Evolutionary conservation across 1,140 invertebrate species (phyloP), one percentile per base, ranked within the genome.

Genomic region (Pomacea maculata): DNA sequence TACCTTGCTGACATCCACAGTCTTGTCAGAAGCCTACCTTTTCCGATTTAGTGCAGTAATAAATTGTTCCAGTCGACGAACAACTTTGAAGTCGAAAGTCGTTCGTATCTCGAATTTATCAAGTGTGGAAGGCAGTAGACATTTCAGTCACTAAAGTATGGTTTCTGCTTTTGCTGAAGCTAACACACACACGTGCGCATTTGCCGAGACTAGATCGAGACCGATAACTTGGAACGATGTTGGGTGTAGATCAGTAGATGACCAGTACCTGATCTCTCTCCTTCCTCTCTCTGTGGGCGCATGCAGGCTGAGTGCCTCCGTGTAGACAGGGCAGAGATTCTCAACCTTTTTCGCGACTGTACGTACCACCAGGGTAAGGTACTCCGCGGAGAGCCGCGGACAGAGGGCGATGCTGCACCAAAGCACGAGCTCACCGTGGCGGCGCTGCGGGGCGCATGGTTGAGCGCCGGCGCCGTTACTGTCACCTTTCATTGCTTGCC

Each of bases 401-500:
- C 25, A 21, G 54, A n/a, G 73, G 15, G 17, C n/a, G 73, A 7
- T 54, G n/a, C 14, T 21, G 54, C 45, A 75, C 12, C n/a, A 11
- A 25, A 70, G 21, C 21, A n/a, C n/a, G 67, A 45, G 67, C 21
- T 2, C n/a, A 34, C 67, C 11, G n/a, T 25, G 29, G 67, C 5
- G 67, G n/a, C 29, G 21, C 67, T 70, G 67, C 21, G 21, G 67
- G 21, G 3, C 12, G 57, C 21, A 21, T n/a, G 21, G n/a, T 21
- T 25, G 67, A 70, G 67, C 21, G 52, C 14, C 14, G 73, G 77
- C 17, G 65, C 77, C 67, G 68, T 78, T 67, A 78, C 65, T 78
- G 77, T 67, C 77, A 78, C 77, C n/a, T 78, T 19, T 54, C 54
- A 70, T 17, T 55, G 52, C 55, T 17, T 29, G 21, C 14, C 57